Conservation (phyloP, 2,797 vertebrate genomes). For the Urocyon cinereoargenteus region DNA sequence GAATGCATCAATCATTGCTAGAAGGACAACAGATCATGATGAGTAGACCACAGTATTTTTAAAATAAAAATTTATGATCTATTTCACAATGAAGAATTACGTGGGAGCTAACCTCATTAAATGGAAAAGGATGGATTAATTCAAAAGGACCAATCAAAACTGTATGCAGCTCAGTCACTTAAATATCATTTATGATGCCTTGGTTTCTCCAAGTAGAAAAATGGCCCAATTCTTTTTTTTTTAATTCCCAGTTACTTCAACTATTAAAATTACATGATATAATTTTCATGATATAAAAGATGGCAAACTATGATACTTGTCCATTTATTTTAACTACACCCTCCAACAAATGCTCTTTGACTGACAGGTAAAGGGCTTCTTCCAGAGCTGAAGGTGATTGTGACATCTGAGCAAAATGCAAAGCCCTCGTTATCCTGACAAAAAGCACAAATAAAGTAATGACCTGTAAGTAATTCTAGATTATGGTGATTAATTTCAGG, state of each 20-base stretch:
- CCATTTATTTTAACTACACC: background rate
- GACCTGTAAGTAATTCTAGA: constrained; percentile 10
- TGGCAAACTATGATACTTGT: background rate
- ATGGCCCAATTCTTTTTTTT: background rate
- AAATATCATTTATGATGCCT: constrained; percentile 17
- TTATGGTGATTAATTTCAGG: background rate
- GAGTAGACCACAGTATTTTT: constrained; percentile 12
- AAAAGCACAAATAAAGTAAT: constrained; percentile 27
- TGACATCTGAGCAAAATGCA: constrained; percentile 3
- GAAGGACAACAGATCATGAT: constrained; percentile 4
- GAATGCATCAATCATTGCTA: background rate
- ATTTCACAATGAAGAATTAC: constrained; percentile 47
- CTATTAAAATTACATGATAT: constrained; percentile 19
- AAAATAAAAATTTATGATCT: constrained; percentile 6
- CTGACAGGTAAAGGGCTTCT: background rate
- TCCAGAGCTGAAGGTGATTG: background rate
- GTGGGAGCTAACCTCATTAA: background rate
- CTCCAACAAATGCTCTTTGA: constrained; percentile 17
- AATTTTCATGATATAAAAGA: background rate
- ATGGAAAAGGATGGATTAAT: background rate
- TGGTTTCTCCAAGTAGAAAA: constrained; percentile 48
- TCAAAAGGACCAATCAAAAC: constrained; percentile 13
- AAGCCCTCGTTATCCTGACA: background rate
- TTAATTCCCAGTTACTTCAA: background rate
- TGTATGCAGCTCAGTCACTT: background rate